Percentiles rank a stretch among this genome's conserved stretches.
phyloP scores from a whole-genome alignment of 2,113 vertebrate species.

The Semicossyphus pulcher region DNA sequence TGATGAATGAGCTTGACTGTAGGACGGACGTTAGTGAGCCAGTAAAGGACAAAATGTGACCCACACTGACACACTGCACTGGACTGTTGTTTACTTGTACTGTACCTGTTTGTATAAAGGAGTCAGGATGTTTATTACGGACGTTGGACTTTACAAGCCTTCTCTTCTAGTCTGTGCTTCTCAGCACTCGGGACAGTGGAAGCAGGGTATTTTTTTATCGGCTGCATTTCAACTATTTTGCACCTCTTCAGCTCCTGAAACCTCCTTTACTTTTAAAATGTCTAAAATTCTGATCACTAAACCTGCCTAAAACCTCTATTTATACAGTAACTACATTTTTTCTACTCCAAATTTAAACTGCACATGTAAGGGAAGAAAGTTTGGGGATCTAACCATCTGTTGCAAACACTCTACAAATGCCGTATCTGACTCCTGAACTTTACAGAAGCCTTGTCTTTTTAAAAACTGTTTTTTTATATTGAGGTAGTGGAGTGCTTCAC shows the following conservation, averaged over 20 bases:
- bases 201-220: not conserved
- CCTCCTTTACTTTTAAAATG: not conserved
- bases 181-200: not conserved
- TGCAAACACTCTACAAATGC: not conserved
- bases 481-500: not conserved
- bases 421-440: not conserved
- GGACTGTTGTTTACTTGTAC: not conserved
- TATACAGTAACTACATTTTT: constrained; percentile 4
- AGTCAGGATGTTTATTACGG: not conserved
- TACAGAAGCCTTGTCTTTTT: not conserved
- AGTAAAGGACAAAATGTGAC: not conserved
- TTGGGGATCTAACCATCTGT: no score
- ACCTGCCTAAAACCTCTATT: not conserved
- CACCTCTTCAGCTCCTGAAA: not conserved
- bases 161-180: not conserved
- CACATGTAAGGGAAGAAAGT: not conserved
- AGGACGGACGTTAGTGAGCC: constrained; percentile 23
- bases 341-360: not conserved
- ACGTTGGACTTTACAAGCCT: not conserved
- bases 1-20: not conserved
- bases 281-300: not conserved
- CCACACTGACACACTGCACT: not conserved
- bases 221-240: not conserved
- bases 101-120: constrained; percentile 31
- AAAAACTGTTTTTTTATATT: not conserved